phyloP scores from a whole-genome alignment of 2,797 vertebrate species.

The Tadarida brasiliensis region DNA sequence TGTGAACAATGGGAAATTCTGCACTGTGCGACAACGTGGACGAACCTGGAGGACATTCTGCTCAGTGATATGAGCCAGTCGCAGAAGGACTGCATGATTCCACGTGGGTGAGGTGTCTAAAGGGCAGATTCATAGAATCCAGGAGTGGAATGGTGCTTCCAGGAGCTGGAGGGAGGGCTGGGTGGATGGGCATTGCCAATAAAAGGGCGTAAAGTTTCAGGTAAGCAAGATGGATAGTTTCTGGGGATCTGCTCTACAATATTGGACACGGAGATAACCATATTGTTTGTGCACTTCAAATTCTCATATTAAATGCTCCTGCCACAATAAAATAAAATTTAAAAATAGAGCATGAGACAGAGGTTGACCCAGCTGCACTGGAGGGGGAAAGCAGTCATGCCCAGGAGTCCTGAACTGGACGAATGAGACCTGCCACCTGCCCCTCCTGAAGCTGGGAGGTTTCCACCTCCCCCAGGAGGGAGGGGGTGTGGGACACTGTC shows the following conservation, averaged over 20 bases:
- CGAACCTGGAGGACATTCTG: fast-evolving
- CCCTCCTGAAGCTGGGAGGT: background rate
- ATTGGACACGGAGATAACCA: background rate
- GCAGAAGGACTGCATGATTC: background rate
- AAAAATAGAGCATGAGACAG: background rate
- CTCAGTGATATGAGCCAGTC: background rate
- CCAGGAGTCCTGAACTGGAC: background rate
- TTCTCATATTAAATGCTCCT: background rate
- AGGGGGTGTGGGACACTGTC: background rate
- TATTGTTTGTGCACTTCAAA: background rate
- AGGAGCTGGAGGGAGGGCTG: background rate
- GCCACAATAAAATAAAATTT: background rate
- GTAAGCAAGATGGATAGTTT: background rate
- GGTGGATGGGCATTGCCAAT: background rate
- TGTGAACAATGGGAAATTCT: background rate
- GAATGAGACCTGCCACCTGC: background rate
- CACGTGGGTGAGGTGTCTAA: background rate
- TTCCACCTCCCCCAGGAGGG: background rate
- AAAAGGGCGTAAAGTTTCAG: background rate
- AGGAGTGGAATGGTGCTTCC: background rate
- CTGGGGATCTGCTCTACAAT: background rate
- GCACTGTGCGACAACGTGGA: fast-evolving
- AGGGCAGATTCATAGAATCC: background rate
- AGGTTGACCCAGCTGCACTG: background rate
- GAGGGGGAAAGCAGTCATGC: background rate